Evolutionary conservation across 2,888 invertebrate species (phyloP).

Genomic region (Chrysotoxum bicinctum): DNA sequence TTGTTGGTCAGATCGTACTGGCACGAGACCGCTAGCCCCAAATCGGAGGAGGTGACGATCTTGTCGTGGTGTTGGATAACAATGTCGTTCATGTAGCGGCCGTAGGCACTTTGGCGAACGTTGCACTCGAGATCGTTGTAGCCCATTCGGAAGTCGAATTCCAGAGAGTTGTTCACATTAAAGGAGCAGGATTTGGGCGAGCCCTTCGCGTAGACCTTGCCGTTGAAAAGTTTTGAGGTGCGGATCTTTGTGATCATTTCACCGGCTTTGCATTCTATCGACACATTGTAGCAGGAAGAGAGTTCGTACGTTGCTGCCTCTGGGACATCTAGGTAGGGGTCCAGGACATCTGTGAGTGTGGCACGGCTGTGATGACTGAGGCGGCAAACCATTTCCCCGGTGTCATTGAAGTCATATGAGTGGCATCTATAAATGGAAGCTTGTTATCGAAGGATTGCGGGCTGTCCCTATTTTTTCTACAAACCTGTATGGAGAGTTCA

Average conservation of each 20-base stretch:
- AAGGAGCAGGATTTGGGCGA: constrained; percentile 95
- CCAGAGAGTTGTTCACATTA: constrained; percentile 92
- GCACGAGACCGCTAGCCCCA: constrained; percentile 95
- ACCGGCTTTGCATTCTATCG: constrained; percentile 93
- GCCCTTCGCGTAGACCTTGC: constrained; percentile 96
- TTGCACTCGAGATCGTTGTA: constrained; percentile 96
- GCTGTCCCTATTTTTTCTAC: background rate
- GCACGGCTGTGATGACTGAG: constrained; percentile 94
- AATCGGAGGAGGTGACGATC: constrained; percentile 96
- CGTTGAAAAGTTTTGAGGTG: constrained; percentile 95
- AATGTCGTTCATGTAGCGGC: constrained; percentile 94
- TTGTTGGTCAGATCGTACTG: constrained; percentile 97
- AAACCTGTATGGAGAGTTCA: constrained; percentile 91
- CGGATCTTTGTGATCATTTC: constrained; percentile 96
- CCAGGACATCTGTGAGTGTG: constrained; percentile 93
- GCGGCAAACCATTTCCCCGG: constrained; percentile 95
- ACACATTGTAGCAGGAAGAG: constrained; percentile 96
- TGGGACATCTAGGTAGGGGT: constrained; percentile 93
- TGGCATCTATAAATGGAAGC: constrained; percentile 86
- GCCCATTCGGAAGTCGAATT: constrained; percentile 95
- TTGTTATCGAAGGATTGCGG: too few species aligned
- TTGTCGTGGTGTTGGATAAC: constrained; percentile 98
- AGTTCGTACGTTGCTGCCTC: constrained; percentile 95
- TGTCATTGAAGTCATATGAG: constrained; percentile 96
- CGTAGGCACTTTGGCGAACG: constrained; percentile 91